Percentiles rank a stretch among this genome's conserved stretches.
Conservation (phyloP, 1,140 invertebrate species). For the Drosophila saltans region DNA sequence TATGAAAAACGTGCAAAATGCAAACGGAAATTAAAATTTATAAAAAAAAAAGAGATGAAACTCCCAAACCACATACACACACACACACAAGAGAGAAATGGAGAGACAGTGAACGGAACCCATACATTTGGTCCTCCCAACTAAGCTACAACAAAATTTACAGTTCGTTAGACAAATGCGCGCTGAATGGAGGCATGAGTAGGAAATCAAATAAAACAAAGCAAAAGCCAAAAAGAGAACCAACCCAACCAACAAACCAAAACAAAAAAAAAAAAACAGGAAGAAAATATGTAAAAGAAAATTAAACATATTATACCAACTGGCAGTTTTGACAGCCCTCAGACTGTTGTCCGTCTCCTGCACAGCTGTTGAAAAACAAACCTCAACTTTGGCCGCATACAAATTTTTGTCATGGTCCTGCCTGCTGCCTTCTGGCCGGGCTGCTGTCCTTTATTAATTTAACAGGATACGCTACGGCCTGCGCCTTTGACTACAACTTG, state of each 20-base stretch:
- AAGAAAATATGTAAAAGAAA: constrained; percentile 57
- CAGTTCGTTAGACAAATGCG: constrained; percentile 77
- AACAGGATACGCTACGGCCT: constrained; percentile 54
- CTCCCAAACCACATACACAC: constrained; percentile 32
- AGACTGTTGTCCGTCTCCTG: constrained; percentile 49
- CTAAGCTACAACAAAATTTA: constrained; percentile 60
- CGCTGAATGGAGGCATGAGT: constrained; percentile 28
- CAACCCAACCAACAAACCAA: constrained; percentile 17
- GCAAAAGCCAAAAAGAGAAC: constrained; percentile 18
- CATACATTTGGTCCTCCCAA: neutral
- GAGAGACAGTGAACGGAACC: constrained; percentile 24
- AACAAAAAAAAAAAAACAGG: constrained; percentile 28
- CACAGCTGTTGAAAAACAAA: constrained; percentile 78
- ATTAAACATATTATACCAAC: constrained; percentile 70
- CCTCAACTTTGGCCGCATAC: constrained; percentile 66
- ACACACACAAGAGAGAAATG: constrained; percentile 3
- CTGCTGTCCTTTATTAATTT: constrained; percentile 76
- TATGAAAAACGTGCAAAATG: constrained; percentile 80
- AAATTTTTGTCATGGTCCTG: constrained; percentile 58
- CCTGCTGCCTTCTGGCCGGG: neutral
- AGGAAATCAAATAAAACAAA: constrained; percentile 67
- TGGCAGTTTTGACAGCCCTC: constrained; percentile 36
- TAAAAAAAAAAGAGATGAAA: constrained; percentile 51
- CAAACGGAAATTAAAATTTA: constrained; percentile 82
- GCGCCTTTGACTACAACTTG: constrained; percentile 78